Evolutionary conservation across 2,888 invertebrate genomes (phyloP).

Genomic region (Sarcophaga carnaria): DNA sequence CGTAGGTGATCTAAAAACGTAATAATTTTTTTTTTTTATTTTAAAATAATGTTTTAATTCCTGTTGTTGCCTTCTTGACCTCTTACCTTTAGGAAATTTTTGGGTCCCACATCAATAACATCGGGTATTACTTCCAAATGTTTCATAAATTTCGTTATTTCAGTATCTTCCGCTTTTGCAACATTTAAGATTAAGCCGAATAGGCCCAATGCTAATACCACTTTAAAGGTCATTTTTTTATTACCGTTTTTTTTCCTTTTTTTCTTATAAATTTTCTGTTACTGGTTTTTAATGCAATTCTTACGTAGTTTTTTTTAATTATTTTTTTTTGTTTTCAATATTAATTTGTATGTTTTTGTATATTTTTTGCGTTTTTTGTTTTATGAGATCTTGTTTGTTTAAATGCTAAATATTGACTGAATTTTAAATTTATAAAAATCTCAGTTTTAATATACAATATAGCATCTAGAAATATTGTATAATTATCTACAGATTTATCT

Average conservation of each 20-base stretch:
- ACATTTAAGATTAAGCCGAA: conserved; percentile 3
- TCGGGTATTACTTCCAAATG: conserved; percentile 79
- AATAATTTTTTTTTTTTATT: not conserved
- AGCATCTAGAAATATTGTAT: conserved; percentile 44
- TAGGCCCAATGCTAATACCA: conserved; percentile 56
- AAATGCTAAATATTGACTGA: conserved; percentile 62
- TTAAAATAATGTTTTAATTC: not conserved
- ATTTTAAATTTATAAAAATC: conserved; percentile 49
- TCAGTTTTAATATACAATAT: conserved; percentile 62
- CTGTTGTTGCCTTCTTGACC: not conserved
- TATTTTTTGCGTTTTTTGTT: conserved; percentile 25
- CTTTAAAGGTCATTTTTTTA: conserved; percentile 67
- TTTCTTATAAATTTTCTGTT: not conserved
- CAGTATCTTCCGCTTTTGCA: conserved; percentile 74
- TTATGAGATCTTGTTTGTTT: conserved; percentile 59
- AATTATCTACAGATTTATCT: conserved; percentile 47
- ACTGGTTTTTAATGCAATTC: not conserved
- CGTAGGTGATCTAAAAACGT: conserved; percentile 73
- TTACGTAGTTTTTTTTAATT: too few relatives aligned
- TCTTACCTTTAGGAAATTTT: conserved; percentile 78
- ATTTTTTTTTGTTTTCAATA: conserved; percentile 7
- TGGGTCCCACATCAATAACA: conserved; percentile 77
- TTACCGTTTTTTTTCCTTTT: not conserved
- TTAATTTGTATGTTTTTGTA: not conserved
- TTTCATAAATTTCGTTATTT: conserved; percentile 77